Evolutionary conservation across 2,888 invertebrate genomes (phyloP).

Genomic region (Limenitis camilla): DNA sequence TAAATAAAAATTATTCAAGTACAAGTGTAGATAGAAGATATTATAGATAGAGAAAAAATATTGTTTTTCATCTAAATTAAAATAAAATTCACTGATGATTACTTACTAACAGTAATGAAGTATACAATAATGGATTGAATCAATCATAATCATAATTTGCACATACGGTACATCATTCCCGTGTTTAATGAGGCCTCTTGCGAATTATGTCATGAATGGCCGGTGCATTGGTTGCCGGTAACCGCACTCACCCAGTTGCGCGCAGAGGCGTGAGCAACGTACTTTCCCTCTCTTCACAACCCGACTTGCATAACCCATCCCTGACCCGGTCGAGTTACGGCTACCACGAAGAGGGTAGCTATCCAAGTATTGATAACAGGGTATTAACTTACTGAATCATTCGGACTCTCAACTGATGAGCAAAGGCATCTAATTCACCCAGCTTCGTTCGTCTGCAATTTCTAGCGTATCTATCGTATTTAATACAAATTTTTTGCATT

Average conservation of each 20-base stretch:
- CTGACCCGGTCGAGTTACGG: constrained; percentile 17
- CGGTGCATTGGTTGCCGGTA: constrained; percentile 65
- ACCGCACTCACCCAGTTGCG: constrained; percentile 70
- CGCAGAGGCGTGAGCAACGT: constrained; percentile 64
- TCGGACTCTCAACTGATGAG: neutral
- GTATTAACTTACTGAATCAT: neutral
- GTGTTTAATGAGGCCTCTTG: constrained; percentile 63
- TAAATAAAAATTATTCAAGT: no score
- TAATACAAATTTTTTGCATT: no score
- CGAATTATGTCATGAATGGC: constrained; percentile 68
- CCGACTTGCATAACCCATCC: constrained; percentile 39
- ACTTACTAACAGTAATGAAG: constrained; percentile 13
- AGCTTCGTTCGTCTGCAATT: no score
- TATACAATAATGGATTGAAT: constrained; percentile 13
- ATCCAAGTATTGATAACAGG: constrained; percentile 13
- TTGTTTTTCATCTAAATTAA: no score
- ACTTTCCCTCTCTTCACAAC: constrained; percentile 71
- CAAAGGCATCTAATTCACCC: no score
- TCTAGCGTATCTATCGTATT: no score
- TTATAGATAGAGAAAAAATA: no score
- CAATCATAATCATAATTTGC: constrained; percentile 16
- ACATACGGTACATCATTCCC: constrained; percentile 28
- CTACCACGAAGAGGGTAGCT: constrained; percentile 18
- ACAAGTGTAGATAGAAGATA: no score
- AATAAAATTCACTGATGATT: constrained; percentile 37